phyloP scores from a whole-genome alignment of 1,140 invertebrate genomes.

The Neodiprion virginianus region DNA sequence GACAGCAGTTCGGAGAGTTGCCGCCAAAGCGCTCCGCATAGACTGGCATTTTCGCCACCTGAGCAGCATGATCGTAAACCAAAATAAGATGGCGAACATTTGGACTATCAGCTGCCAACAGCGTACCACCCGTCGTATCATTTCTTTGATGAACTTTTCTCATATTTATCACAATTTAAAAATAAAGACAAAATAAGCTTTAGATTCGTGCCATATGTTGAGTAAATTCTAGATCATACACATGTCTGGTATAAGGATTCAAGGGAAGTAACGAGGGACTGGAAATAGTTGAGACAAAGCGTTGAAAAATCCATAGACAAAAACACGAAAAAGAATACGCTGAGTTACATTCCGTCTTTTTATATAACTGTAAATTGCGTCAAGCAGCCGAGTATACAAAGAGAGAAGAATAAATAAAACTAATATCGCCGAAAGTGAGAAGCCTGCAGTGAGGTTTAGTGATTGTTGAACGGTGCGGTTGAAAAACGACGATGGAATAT shows the following conservation, averaged over 20 bases:
- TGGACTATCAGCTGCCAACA: constrained; percentile 35
- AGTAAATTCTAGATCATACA: not conserved
- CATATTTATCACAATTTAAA: constrained; percentile 8
- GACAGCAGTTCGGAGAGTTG: no score
- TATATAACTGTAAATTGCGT: no score
- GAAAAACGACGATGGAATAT: constrained; percentile 59
- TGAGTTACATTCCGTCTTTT: not conserved
- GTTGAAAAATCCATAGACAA: not conserved
- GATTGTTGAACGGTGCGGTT: not conserved
- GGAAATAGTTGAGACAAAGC: not conserved
- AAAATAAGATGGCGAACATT: constrained; percentile 39
- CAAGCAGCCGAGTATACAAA: no score
- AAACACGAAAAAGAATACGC: not conserved
- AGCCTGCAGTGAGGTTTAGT: constrained; percentile 2
- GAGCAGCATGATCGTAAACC: not conserved
- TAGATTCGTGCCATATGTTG: constrained; percentile 11
- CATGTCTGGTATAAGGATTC: not conserved
- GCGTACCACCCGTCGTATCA: constrained; percentile 29
- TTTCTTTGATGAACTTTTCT: constrained; percentile 31
- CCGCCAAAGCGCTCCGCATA: no score
- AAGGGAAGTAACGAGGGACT: not conserved
- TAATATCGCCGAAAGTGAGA: no score
- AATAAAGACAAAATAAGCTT: not conserved
- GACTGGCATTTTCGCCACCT: not conserved
- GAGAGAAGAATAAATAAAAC: no score